Evolutionary conservation across 1,140 invertebrate genomes (phyloP).

Genomic region (Mycetomoellerius zeteki): DNA sequence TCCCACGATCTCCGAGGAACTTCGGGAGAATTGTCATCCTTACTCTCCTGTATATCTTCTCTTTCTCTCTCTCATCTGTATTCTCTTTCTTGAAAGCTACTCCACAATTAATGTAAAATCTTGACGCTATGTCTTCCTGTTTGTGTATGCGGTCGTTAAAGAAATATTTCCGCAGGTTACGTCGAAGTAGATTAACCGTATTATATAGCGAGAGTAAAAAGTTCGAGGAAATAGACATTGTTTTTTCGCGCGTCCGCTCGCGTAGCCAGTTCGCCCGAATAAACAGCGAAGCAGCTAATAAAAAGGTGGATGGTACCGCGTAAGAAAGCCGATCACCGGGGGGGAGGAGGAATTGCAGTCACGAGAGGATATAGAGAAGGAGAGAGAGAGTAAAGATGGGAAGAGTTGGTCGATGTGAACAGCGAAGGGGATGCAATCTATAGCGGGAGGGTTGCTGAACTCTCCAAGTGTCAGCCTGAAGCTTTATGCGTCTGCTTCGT

Average conservation of each 20-base stretch:
- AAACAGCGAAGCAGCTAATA: conserved; percentile 52
- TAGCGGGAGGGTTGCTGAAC: conserved; percentile 55
- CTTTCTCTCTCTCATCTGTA: conserved; percentile 51
- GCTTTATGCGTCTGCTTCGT: conserved; percentile 57
- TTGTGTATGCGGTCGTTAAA: not conserved
- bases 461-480: conserved; percentile 60
- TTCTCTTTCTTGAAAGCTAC: conserved; percentile 13
- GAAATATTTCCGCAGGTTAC: conserved; percentile 44
- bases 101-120: conserved; percentile 49
- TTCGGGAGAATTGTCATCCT: not conserved
- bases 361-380: not conserved
- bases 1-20: not conserved
- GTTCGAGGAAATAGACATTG: conserved; percentile 44
- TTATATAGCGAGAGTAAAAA: conserved; percentile 18
- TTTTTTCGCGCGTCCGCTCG: conserved; percentile 25
- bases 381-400: not conserved
- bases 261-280: not conserved
- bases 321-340: conserved; percentile 59
- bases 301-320: conserved; percentile 39
- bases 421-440: conserved; percentile 54
- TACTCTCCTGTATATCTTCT: not conserved
- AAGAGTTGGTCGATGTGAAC: conserved; percentile 41
- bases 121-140: not conserved
- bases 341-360: conserved; percentile 41
- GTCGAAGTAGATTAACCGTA: conserved; percentile 10